These are phyloP conservation scores for Bubo blakistoni DNA, from an alignment of 2,113 vertebrate species.

Conservation along the genomic window DNA sequence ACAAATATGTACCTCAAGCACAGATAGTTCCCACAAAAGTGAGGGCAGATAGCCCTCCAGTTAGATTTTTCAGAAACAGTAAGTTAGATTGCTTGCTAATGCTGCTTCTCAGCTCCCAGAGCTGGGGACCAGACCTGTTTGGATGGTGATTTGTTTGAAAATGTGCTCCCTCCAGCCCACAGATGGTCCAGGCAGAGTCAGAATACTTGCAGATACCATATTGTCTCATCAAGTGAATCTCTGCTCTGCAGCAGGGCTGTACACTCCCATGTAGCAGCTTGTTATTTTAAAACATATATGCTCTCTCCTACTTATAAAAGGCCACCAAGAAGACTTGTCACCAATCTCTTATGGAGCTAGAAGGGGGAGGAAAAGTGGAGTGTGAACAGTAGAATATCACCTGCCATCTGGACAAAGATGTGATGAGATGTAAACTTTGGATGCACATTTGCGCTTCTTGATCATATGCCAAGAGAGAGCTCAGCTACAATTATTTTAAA, in stretches of 20 bases:
- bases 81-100: background rate
- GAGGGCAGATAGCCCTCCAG: background rate
- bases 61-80: background rate
- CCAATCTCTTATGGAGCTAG: slow-evolving; percentile 22
- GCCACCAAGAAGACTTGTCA: slow-evolving; percentile 49
- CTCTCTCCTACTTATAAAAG: slow-evolving; percentile 55
- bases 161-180: slow-evolving; percentile 6
- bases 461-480: slow-evolving; percentile 22
- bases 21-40: background rate
- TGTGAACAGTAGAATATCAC: slow-evolving; percentile 66
- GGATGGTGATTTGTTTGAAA: slow-evolving; percentile 19
- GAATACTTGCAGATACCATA: slow-evolving; percentile 38
- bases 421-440: slow-evolving; percentile 49
- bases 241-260: background rate
- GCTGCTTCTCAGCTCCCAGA: background rate
- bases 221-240: slow-evolving; percentile 26
- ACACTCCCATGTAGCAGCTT: slow-evolving; percentile 37
- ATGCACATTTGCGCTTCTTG: slow-evolving; percentile 33
- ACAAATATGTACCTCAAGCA: background rate
- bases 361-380: slow-evolving; percentile 58
- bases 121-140: background rate
- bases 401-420: slow-evolving; percentile 66
- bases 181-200: slow-evolving; percentile 10
- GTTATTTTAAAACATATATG: slow-evolving; percentile 56
- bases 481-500: slow-evolving; percentile 24